Evolutionary conservation across 2,113 vertebrate genomes (phyloP), one percentile per base, ranked within the genome.

Genomic region (Alces alces): DNA sequence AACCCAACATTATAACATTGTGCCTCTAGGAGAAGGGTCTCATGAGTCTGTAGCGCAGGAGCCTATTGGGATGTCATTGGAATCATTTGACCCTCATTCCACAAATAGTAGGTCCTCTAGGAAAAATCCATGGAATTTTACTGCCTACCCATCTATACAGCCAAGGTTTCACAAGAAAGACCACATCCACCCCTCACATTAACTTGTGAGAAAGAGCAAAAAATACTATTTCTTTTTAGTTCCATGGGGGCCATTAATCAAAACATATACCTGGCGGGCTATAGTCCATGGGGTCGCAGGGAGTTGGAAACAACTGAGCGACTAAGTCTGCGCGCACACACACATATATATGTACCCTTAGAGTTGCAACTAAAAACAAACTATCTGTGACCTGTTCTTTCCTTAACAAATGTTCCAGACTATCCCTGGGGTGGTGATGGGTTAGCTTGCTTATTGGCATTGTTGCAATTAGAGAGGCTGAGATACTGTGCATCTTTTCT

Each of bases 181-280:
- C 70, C 36, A 64, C 33, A 84, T 27, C 84, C 25, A 78, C 33
- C 43, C 10, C 12, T 88, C 43, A 79, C 19, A 60, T 50, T 54
- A 55, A 55, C 39, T 61, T 89, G 30, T 84, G n/a, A 89, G 25
- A 57, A 23, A 92, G 78, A 85, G 7, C 25, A 57, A 84, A 78
- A 64, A 45, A 15, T 78, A 64, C 13, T 36, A 16, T 90, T 28
- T 45, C 36, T 28, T 64, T 93, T 86, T 7, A 60, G 28, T 85
- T 79, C 50, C 25, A 2, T 60, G 64, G 86, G 76, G 76, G 25
- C 43, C 33, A 61, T 78, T 82, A 39, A 79, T 36, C 50, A 78
- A 58, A 84, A 93, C 52, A 80, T 2, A 30, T 7, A 70, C 19
- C n/a, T 39, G 19, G 10, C 5, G 10, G 66, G n/a, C n/a, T 70